phyloP scores from a whole-genome alignment of 2,113 vertebrate species.

The Uropsilus gracilis region DNA sequence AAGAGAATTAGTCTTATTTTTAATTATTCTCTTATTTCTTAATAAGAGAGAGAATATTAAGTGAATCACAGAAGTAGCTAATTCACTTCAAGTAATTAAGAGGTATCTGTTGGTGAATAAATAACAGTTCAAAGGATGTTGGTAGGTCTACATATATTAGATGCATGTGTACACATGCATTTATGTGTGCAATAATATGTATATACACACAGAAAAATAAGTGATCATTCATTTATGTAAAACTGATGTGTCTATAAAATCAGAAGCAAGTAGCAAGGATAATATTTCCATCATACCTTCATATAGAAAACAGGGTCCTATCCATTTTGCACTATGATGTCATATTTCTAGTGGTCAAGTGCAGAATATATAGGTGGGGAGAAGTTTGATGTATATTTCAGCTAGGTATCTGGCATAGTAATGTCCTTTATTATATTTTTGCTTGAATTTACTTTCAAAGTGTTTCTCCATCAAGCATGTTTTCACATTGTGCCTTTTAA shows the following conservation, averaged over 20 bases:
- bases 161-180: background rate
- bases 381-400: background rate
- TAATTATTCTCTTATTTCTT: background rate
- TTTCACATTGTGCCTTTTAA: background rate
- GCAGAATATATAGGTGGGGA: background rate
- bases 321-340: background rate
- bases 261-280: background rate
- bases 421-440: background rate
- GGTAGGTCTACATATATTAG: background rate
- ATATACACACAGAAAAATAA: background rate
- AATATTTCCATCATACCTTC: background rate
- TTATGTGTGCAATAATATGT: too few relatives aligned
- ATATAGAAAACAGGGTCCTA: background rate
- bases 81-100: background rate
- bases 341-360: background rate
- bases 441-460: background rate
- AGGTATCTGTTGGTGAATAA: background rate
- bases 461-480: slow-evolving; percentile 16
- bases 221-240: background rate
- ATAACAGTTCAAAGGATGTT: background rate
- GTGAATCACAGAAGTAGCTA: background rate
- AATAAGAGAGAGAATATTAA: too few relatives aligned
- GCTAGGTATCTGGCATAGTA: background rate
- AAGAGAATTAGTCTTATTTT: too few relatives aligned
- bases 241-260: background rate